Conservation (phyloP, 2,888 invertebrate genomes). For the Patella depressa region DNA sequence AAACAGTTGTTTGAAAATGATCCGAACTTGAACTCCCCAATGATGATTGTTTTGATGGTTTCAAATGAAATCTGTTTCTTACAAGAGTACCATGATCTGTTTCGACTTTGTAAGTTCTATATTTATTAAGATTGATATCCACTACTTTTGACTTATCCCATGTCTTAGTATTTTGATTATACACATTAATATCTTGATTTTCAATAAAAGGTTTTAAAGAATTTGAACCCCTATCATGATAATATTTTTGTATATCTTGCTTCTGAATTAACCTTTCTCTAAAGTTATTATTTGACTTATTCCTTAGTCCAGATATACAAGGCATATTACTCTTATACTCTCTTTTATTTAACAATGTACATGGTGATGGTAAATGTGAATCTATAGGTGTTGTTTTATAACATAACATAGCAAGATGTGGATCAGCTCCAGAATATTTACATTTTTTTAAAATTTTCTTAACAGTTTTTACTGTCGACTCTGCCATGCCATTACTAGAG, state of each 20-base stretch:
- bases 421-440: neutral
- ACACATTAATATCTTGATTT: neutral
- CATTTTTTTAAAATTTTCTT: neutral
- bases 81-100: neutral
- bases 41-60: neutral
- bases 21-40: no score
- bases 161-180: neutral
- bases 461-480: neutral
- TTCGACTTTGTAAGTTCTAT: slow-evolving; percentile 1
- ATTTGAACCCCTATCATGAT: neutral
- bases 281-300: neutral
- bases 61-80: slow-evolving; percentile 8
- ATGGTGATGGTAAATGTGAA: slow-evolving; percentile 4
- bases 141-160: slow-evolving; percentile 1
- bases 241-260: neutral
- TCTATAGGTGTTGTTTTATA: slow-evolving; percentile 6
- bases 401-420: slow-evolving; percentile 2
- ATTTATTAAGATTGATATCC: neutral
- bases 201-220: neutral
- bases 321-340: neutral
- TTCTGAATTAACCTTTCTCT: slow-evolving; percentile 1
- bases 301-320: neutral
- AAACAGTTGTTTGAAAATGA: neutral
- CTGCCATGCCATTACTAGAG: slow-evolving; percentile 3
- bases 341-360: neutral